Evolutionary conservation across 2,113 vertebrate genomes (phyloP).

Genomic region (Bombycilla garrulus): DNA sequence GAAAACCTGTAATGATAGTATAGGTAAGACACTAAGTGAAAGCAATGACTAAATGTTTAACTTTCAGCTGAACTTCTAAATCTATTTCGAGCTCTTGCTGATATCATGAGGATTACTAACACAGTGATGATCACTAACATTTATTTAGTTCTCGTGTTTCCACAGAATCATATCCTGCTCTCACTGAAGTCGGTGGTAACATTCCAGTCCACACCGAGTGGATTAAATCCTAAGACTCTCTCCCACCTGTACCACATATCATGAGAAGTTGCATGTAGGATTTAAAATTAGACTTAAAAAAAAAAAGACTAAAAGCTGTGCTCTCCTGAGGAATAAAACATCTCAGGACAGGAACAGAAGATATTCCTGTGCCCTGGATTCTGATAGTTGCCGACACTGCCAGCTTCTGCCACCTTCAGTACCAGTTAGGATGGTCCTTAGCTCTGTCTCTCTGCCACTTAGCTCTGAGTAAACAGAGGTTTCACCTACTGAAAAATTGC

Average conservation of each 20-base stretch:
- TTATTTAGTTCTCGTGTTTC: background rate
- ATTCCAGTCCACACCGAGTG: background rate
- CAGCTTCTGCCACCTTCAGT: background rate
- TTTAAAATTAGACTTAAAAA: too few relatives aligned
- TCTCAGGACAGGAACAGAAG: too few relatives aligned
- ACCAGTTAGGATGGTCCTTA: background rate
- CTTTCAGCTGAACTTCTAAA: background rate
- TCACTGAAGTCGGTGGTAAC: background rate
- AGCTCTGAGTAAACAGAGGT: background rate
- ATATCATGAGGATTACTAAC: conserved; percentile 43
- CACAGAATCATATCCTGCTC: background rate
- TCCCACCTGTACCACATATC: background rate
- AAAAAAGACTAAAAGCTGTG: too few relatives aligned
- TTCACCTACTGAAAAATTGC: background rate
- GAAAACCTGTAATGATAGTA: conserved; percentile 35
- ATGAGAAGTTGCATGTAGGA: background rate
- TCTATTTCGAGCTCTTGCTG: conserved; percentile 51
- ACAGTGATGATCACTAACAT: background rate
- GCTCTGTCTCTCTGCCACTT: background rate
- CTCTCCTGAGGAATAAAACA: too few relatives aligned
- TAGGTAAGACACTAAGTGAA: conserved; percentile 42
- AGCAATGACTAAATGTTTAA: conserved; percentile 50
- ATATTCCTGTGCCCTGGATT: too few relatives aligned
- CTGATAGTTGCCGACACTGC: background rate
- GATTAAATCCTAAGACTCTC: background rate